A percentile compares a stretch with the other conserved stretches of the same genome.
Evolutionary conservation across 2,113 vertebrate species (phyloP).

Genomic region (Macroglossus sobrinus): DNA sequence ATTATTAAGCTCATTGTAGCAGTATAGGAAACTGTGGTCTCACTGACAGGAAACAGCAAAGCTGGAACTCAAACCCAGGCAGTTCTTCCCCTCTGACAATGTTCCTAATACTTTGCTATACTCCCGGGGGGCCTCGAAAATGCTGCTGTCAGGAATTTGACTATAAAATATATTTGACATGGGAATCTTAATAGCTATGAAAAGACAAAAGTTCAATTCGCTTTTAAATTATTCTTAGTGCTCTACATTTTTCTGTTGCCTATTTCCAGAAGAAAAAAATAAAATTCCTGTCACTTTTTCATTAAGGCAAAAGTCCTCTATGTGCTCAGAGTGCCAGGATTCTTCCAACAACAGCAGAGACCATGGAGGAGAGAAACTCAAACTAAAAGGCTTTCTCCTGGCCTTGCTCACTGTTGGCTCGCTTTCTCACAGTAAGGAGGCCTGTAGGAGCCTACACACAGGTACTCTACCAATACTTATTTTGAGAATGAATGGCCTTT

Average conservation of each 20-base stretch:
- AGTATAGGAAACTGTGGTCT: neutral
- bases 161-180: neutral
- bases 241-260: neutral
- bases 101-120: no score
- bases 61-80: neutral
- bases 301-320: neutral
- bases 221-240: neutral
- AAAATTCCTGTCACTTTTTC: neutral
- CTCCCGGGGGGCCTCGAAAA: neutral
- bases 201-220: neutral
- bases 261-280: neutral
- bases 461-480: neutral
- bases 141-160: neutral
- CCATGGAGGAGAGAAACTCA: neutral
- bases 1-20: neutral
- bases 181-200: neutral
- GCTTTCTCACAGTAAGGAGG: no score
- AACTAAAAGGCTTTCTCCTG: neutral
- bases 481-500: neutral
- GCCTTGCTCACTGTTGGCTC: neutral
- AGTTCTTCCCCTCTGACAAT: rapidly evolving
- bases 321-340: neutral
- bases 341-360: neutral
- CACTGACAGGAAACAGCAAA: neutral
- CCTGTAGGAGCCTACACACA: neutral